Evolutionary conservation across 2,888 invertebrate genomes (phyloP).

Genomic region (Acrobasis repandana): DNA sequence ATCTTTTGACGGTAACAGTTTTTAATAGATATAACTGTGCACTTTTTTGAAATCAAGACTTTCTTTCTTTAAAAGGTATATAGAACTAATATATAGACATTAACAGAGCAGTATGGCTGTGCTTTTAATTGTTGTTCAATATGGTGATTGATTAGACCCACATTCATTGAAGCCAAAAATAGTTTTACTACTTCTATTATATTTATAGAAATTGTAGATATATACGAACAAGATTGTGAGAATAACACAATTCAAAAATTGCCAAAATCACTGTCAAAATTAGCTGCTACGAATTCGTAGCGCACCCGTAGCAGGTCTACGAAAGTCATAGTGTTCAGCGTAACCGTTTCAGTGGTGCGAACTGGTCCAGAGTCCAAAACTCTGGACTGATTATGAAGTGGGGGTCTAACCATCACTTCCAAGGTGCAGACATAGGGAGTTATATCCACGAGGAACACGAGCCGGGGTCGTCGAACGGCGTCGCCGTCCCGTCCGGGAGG

Average conservation of each 20-base stretch:
- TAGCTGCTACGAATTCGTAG: constrained; percentile 16
- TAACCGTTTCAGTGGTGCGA: not conserved
- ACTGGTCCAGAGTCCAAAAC: not conserved
- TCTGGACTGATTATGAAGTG: not conserved
- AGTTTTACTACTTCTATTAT: not conserved
- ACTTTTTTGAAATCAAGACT: not conserved
- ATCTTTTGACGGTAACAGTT: too few relatives aligned
- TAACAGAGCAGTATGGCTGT: not conserved
- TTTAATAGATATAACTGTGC: not conserved
- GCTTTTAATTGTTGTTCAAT: not conserved
- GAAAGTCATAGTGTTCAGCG: too few relatives aligned
- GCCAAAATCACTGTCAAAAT: not conserved
- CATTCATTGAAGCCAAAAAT: not conserved
- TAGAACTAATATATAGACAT: not conserved
- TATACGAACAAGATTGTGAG: not conserved
- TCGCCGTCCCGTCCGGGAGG: constrained; percentile 78
- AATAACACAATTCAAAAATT: too few relatives aligned
- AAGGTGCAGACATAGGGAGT: constrained; percentile 30
- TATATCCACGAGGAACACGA: constrained; percentile 48
- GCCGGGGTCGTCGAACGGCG: constrained; percentile 79
- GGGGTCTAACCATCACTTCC: constrained; percentile 14
- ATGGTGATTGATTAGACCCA: not conserved
- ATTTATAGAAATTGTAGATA: not conserved
- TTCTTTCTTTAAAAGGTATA: not conserved
- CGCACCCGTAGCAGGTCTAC: not conserved